Evolutionary conservation across 2,113 vertebrate species (phyloP).

Genomic region (Heterocephalus glaber): DNA sequence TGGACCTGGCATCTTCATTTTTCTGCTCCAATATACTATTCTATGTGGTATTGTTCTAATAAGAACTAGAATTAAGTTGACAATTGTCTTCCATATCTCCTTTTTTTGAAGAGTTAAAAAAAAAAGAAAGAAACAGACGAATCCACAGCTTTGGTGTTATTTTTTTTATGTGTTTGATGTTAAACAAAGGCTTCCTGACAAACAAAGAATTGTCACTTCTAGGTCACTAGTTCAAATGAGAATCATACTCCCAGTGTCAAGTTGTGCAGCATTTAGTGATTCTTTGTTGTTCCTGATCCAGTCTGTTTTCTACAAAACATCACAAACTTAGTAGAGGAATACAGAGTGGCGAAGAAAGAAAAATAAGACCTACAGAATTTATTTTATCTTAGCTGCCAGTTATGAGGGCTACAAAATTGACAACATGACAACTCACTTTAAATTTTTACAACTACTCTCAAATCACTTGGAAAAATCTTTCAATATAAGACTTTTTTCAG

Average conservation of each 20-base stretch:
- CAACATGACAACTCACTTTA: neutral
- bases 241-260: neutral
- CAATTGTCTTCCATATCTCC: neutral
- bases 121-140: neutral
- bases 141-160: neutral
- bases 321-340: constrained; percentile 28
- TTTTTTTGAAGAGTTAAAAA: neutral
- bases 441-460: neutral
- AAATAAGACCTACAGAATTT: neutral
- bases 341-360: neutral
- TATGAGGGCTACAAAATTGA: neutral
- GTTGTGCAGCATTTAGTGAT: neutral
- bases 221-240: neutral
- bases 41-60: neutral
- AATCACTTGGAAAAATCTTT: neutral
- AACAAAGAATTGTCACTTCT: neutral
- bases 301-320: neutral
- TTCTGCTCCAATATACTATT: neutral
- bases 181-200: neutral
- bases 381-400: neutral
- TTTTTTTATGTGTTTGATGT: constrained; percentile 21
- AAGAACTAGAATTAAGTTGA: constrained; percentile 4
- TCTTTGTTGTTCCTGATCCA: constrained; percentile 1
- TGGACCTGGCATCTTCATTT: neutral
- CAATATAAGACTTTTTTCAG: neutral